Base-by-base conservation (phyloP, 2,888 invertebrate genomes). In the Zaprionus lineosus region DNA sequence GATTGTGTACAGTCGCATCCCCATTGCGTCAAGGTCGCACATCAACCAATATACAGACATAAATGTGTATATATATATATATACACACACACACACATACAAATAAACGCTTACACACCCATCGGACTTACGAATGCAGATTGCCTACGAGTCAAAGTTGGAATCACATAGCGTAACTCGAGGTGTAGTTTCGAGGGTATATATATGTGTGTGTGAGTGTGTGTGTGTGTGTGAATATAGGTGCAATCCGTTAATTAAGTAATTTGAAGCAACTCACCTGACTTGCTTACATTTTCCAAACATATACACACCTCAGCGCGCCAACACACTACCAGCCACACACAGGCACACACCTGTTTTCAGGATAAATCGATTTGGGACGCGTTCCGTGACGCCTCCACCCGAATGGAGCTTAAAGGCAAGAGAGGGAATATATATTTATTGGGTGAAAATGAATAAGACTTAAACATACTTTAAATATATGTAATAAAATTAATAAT, bases 211-310 rank as follows among this genome's bases (percentile, higher is more conserved):
- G n/a, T n/a, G n/a, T n/a, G n/a, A n/a, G n/a, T n/a, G n/a, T n/a
- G n/a, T n/a, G n/a, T n/a, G n/a, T 43, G 40, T 37, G 58, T 15
- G 36, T 19, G 19, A 19, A 19, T 5, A 19, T 3, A 15, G 29
- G 50, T 37, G 57, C 62, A 73, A 46, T 75, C 68, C 76, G 76
- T 75, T 74, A 75, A 74, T 74, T 75, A 74, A 75, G 76, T 69
- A 72, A 74, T 75, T 74, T 55, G 51, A 56, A 40, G 33, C 21
- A 43, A 36, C 29, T 24, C 50, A 36, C 58, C 56, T 46, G 62
- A 63, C 46, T 57, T 44, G 60, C 70, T 69, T 53, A 41, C 67
- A 73, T 59, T 53, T 64, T 40, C 31, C 37, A n/a, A n/a, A n/a
- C n/a, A n/a, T n/a, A n/a, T n/a, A n/a, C n/a, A n/a, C n/a, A n/a